phyloP scores from a whole-genome alignment of 1,140 invertebrate genomes.

The Melipona quadrifasciata region DNA sequence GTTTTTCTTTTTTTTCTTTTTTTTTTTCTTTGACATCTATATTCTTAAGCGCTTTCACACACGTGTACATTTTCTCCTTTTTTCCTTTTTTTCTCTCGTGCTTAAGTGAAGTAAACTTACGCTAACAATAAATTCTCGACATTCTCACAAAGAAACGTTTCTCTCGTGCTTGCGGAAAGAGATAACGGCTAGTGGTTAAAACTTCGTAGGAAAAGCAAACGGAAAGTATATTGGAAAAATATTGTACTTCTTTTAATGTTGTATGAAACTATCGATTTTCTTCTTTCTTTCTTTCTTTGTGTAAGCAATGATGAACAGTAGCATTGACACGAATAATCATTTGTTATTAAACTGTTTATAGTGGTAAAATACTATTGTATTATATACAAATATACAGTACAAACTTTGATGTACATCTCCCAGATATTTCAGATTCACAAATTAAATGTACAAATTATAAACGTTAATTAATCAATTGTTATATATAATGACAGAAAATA shows the following conservation, averaged over 20 bases:
- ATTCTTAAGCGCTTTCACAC: conserved; percentile 3
- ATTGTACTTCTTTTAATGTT: background rate
- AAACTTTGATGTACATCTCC: too few species aligned
- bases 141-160: background rate
- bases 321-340: background rate
- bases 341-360: background rate
- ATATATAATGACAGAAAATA: too few species aligned
- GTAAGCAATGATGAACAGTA: background rate
- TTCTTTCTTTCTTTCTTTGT: background rate
- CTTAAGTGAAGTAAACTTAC: conserved; percentile 55
- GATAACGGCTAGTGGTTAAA: background rate
- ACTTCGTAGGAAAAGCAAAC: background rate
- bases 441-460: too few species aligned
- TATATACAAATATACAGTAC: background rate
- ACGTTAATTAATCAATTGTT: too few species aligned
- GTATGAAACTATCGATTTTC: background rate
- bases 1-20: too few species aligned
- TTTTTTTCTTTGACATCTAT: conserved; percentile 26
- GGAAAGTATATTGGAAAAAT: background rate
- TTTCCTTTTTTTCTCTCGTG: background rate
- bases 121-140: conserved; percentile 10
- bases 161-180: background rate
- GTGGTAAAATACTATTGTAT: background rate
- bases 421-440: too few species aligned
- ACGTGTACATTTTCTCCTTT: background rate